Base-by-base conservation (phyloP, 2,888 invertebrate genomes). In the Clostera curtula region DNA sequence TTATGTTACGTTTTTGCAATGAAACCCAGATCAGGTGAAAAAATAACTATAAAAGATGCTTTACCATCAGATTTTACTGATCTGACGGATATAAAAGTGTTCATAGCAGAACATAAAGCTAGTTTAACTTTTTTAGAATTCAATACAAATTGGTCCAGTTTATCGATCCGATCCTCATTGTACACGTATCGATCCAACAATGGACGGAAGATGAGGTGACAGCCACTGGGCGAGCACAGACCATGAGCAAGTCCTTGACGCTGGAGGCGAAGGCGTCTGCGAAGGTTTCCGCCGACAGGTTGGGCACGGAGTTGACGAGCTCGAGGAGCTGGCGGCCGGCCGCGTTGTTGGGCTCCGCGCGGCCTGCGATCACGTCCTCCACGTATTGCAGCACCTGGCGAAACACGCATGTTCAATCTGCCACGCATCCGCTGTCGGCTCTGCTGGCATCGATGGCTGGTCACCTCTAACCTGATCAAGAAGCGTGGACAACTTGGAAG, bases 221-320 rank as follows among this genome's bases (percentile, higher is more conserved):
- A n/a, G n/a, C n/a, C n/a, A n/a, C 5, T 16, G 10, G 4, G 12
- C 7, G 2, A 18, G 2, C 5, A 27, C 39, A 23, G 19, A 79
- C 96, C 98, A 99, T 98, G 55, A 98, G 86, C 52, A 98, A 87
- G 85, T 98, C 98, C 80, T 98, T 97, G 68, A 98, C 93, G 61
- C 96, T 95, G 49, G 96, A 92, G 66, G 97, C 97, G 69, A 98
- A 92, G 90, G 98, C 95, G 52, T 93, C 91, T 18, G 96, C 95
- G 73, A 98, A 96, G 63, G 96, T 92, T 59, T 96, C 95, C 0
- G 67, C 61, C 21, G 90, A 90, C 88, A 98, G 95, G 64, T 93
- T 93, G 22, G 97, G 97, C 39, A 97, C 94, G 8, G 93, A 92
- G 75, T 94, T 91, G 19, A 97, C 93, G 67, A 98, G 89, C 74